phyloP scores from a whole-genome alignment of 1,140 invertebrate genomes.

The Amphibalanus amphitrite region DNA sequence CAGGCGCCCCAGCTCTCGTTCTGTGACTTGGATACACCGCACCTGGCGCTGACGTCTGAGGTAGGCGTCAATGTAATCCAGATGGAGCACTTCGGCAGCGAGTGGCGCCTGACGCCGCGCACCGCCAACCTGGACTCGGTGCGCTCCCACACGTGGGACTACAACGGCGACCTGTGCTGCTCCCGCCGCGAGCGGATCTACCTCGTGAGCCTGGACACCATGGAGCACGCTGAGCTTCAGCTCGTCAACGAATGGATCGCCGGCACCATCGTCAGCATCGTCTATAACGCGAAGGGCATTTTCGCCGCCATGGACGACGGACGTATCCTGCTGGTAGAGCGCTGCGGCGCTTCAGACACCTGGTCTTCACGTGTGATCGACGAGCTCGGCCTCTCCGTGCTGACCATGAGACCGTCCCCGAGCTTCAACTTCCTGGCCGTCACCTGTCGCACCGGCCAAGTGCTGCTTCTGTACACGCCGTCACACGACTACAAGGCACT shows the following conservation, averaged over 20 bases:
- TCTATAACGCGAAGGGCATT: not conserved
- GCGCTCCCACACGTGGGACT: not conserved
- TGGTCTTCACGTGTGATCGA: not conserved
- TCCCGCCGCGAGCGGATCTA: not conserved
- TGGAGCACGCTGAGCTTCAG: not conserved
- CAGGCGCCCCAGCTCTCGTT: not conserved
- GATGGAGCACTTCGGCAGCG: not conserved
- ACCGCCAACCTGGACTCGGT: not conserved
- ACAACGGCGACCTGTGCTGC: not conserved
- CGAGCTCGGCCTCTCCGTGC: not conserved
- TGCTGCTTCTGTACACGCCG: not conserved
- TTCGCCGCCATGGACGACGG: not conserved
- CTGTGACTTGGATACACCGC: not conserved
- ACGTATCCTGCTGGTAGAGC: not conserved
- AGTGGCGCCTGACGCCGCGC: not conserved
- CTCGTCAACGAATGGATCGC: not conserved
- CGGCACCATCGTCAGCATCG: not conserved
- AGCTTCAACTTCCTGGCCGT: not conserved
- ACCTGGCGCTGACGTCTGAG: not conserved
- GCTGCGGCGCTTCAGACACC: not conserved
- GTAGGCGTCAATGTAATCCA: not conserved
- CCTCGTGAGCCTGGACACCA: not conserved
- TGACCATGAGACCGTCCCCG: not conserved
- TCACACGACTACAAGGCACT: not conserved
- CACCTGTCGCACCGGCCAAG: not conserved